These are phyloP conservation scores for Quadroppia sp. DNA, from an alignment of 2,888 invertebrate genomes.

Conservation along the genomic window DNA sequence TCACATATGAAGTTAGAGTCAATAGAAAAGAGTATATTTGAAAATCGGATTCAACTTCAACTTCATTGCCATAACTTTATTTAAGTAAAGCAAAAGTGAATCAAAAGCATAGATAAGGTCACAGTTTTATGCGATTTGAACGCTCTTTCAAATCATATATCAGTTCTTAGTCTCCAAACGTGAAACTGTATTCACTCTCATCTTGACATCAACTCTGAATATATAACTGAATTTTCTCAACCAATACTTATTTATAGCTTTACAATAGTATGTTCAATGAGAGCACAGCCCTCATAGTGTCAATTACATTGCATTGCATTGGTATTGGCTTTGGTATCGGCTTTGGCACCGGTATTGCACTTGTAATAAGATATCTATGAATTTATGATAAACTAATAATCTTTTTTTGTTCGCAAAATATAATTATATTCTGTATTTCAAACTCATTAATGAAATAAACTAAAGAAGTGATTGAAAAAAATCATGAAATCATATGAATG, in stretches of 20 bases:
- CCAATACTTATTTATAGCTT: background rate
- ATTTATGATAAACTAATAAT: slow-evolving; percentile 12
- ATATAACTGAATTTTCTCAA: background rate
- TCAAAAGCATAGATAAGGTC: slow-evolving; percentile 23
- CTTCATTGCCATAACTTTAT: slow-evolving; percentile 29
- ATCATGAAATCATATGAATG: slow-evolving; percentile 4
- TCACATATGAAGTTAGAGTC: background rate
- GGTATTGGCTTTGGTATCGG: too few relatives aligned
- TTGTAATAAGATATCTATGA: background rate
- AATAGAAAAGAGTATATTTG: slow-evolving; percentile 22
- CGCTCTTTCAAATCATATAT: slow-evolving; percentile 2
- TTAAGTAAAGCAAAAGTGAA: slow-evolving; percentile 38
- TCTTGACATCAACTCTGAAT: slow-evolving; percentile 13
- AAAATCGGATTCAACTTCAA: slow-evolving; percentile 37
- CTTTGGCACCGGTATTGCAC: too few relatives aligned
- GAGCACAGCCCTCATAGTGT: too few relatives aligned
- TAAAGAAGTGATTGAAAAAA: background rate
- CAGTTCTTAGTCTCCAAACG: background rate
- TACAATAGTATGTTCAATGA: too few relatives aligned
- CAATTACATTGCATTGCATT: background rate
- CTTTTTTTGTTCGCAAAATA: background rate
- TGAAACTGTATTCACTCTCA: background rate
- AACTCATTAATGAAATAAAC: slow-evolving; percentile 8
- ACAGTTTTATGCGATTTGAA: slow-evolving; percentile 18
- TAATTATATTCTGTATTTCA: background rate